Evolutionary conservation across 2,797 vertebrate species (phyloP).

Genomic region (Sylvia borin): DNA sequence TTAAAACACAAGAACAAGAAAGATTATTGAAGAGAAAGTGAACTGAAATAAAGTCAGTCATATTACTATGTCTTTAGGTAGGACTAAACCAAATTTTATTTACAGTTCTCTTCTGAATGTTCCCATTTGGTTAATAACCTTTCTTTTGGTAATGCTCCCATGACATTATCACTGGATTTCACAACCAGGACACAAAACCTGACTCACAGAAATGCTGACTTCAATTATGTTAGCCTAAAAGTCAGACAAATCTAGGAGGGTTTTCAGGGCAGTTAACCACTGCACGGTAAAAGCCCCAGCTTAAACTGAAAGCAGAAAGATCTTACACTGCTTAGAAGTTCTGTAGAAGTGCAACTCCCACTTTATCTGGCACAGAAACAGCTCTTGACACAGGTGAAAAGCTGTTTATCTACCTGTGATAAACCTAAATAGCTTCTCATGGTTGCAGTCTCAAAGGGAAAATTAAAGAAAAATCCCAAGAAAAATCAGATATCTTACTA

Average conservation of each 20-base stretch:
- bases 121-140: background rate
- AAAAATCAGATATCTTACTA: background rate
- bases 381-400: background rate
- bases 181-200: background rate
- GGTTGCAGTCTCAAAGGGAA: background rate
- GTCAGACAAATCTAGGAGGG: background rate
- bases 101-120: background rate
- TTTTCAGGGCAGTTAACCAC: background rate
- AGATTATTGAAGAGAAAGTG: background rate
- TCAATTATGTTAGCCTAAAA: background rate
- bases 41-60: background rate
- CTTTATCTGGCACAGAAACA: background rate
- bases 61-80: background rate
- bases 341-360: background rate
- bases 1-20: background rate
- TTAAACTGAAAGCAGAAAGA: background rate
- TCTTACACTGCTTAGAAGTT: background rate
- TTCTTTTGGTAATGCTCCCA: background rate
- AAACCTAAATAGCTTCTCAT: background rate
- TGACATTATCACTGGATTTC: background rate
- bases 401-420: background rate
- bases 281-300: background rate
- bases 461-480: background rate
- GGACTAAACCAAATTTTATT: background rate
- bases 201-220: background rate